A percentile compares a stretch with the other conserved stretches of the same genome.
Conservation (phyloP, 2,888 invertebrate genomes). For the Monochamus alternatus region DNA sequence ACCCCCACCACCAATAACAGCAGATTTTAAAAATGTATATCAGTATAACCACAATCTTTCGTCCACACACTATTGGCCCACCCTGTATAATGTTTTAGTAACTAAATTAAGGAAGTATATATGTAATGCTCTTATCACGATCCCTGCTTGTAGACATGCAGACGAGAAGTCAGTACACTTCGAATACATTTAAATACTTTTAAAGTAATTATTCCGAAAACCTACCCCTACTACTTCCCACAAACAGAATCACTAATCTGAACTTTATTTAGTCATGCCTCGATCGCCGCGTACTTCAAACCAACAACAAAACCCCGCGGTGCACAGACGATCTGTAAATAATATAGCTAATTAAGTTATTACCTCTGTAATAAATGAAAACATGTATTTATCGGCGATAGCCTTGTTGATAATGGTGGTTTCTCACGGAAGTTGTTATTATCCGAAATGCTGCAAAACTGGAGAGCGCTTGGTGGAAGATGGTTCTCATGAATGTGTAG, state of each 20-base stretch:
- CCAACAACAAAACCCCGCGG: slow-evolving; percentile 1
- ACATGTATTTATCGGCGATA: neutral
- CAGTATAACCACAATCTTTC: too few species aligned
- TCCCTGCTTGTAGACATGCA: too few species aligned
- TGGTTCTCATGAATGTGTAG: slow-evolving; percentile 22
- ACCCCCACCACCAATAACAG: too few species aligned
- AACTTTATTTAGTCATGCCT: neutral
- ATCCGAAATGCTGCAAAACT: neutral
- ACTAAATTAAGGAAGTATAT: too few species aligned
- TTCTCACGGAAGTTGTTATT: slow-evolving; percentile 3
- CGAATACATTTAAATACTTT: neutral
- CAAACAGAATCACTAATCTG: neutral
- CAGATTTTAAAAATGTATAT: too few species aligned
- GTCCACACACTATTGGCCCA: too few species aligned
- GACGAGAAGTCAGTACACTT: too few species aligned
- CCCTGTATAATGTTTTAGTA: too few species aligned
- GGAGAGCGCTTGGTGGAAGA: slow-evolving; percentile 1
- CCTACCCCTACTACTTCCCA: slow-evolving; percentile 6
- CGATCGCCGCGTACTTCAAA: neutral
- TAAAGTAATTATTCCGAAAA: neutral
- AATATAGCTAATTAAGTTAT: neutral
- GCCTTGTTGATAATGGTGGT: neutral
- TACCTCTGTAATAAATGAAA: neutral
- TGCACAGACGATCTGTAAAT: neutral
- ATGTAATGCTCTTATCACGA: too few species aligned